phyloP scores from a whole-genome alignment of 2,797 vertebrate species.

The Pteronotus mesoamericanus region DNA sequence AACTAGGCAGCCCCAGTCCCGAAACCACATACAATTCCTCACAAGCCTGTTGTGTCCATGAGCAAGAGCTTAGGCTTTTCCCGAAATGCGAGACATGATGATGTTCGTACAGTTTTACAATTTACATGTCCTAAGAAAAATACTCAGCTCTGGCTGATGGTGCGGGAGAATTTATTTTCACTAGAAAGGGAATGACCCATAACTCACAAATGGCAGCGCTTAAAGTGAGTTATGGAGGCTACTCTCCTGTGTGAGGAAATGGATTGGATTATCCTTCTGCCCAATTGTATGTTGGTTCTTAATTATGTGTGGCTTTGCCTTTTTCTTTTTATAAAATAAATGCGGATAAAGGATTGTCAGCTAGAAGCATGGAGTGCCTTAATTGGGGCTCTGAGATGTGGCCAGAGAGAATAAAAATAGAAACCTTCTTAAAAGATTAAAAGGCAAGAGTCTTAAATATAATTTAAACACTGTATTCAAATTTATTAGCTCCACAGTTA shows the following conservation, averaged over 20 bases:
- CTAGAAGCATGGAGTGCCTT: conserved; percentile 53
- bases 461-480: conserved; percentile 34
- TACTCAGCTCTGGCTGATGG: conserved; percentile 56
- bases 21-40: conserved; percentile 29
- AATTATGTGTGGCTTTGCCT: conserved; percentile 62
- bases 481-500: neutral
- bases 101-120: conserved; percentile 72
- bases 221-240: conserved; percentile 83
- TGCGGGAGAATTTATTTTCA: conserved; percentile 82
- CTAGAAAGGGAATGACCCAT: conserved; percentile 82
- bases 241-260: conserved; percentile 81
- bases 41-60: neutral
- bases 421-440: conserved; percentile 41
- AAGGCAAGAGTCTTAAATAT: conserved; percentile 32
- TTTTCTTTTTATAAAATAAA: conserved; percentile 73
- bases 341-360: conserved; percentile 53
- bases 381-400: conserved; percentile 38
- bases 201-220: conserved; percentile 81
- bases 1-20: conserved; percentile 39
- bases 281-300: conserved; percentile 79
- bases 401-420: conserved; percentile 55
- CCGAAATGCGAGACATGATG: conserved; percentile 52
- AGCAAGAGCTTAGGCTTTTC: conserved; percentile 33
- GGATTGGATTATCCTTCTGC: conserved; percentile 78
- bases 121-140: conserved; percentile 76